phyloP scores from a whole-genome alignment of 2,888 invertebrate species.

The Mythimna lalbum region DNA sequence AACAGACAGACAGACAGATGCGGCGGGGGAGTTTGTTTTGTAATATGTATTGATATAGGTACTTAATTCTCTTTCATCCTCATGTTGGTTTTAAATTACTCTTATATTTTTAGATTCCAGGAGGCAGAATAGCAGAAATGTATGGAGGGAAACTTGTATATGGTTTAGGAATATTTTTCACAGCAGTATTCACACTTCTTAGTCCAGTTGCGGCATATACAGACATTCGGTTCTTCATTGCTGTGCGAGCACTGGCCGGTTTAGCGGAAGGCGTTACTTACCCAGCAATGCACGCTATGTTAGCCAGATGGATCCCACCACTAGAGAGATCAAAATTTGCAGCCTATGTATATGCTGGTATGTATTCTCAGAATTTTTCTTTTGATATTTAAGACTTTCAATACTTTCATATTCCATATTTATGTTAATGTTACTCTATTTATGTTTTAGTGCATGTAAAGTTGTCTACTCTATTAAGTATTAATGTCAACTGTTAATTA shows the following conservation, averaged over 20 bases:
- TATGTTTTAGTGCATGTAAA: conserved; percentile 33
- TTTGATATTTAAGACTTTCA: background rate
- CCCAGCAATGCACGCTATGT: conserved; percentile 98
- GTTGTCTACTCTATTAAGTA: conserved; percentile 31
- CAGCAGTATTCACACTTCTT: conserved; percentile 95
- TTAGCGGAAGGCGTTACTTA: conserved; percentile 97
- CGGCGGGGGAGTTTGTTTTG: too few species aligned
- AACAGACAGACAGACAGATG: too few species aligned
- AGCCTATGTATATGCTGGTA: conserved; percentile 96
- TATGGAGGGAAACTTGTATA: conserved; percentile 97
- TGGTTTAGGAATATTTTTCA: conserved; percentile 95
- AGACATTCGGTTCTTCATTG: conserved; percentile 93
- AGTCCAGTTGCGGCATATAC: conserved; percentile 95
- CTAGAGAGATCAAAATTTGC: conserved; percentile 97
- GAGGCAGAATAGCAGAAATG: conserved; percentile 95
- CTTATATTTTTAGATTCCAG: conserved; percentile 89
- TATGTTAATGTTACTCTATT: conserved; percentile 40
- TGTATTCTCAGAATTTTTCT: conserved; percentile 52
- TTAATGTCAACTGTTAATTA: conserved; percentile 26
- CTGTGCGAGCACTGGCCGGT: conserved; percentile 95
- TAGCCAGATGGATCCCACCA: conserved; percentile 98
- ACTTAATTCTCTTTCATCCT: background rate
- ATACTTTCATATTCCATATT: conserved; percentile 8
- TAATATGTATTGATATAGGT: too few species aligned
- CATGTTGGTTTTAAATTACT: background rate